A percentile compares a stretch with the other conserved stretches of the same genome.
Evolutionary conservation across 2,888 invertebrate species (phyloP).

Genomic region (Zhengitettix transpicula): DNA sequence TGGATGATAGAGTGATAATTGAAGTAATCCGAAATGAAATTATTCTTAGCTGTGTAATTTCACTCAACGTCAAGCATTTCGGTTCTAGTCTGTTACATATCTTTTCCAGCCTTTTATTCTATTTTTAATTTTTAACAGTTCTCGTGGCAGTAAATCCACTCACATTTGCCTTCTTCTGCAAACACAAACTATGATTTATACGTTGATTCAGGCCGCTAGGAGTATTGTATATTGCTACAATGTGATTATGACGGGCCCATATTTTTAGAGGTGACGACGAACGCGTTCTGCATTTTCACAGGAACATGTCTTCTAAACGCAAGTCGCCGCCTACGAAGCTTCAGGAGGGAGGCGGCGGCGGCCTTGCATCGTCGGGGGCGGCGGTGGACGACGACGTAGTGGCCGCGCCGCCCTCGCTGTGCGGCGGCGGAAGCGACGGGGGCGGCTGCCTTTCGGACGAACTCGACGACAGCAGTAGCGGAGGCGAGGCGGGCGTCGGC

Average conservation of each 20-base stretch:
- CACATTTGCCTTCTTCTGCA: background rate
- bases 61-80: too few species aligned
- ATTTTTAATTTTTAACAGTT: background rate
- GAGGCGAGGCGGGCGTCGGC: conserved; percentile 10
- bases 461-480: conserved; percentile 11
- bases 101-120: background rate
- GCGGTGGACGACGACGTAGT: conserved; percentile 26
- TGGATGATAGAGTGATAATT: too few species aligned
- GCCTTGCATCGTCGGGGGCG: conserved; percentile 14
- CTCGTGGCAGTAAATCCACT: background rate
- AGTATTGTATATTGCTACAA: background rate
- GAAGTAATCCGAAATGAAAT: too few species aligned
- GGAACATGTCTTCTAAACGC: conserved; percentile 94
- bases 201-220: background rate
- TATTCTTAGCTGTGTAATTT: too few species aligned
- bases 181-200: background rate
- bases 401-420: background rate
- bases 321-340: conserved; percentile 90
- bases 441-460: conserved; percentile 11
- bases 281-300: conserved; percentile 23
- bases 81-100: background rate
- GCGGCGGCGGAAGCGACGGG: conserved; percentile 7
- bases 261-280: background rate
- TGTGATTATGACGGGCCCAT: background rate
- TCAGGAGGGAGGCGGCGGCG: conserved; percentile 53